phyloP scores from a whole-genome alignment of 1,140 invertebrate species.

The Drosophila elegans region DNA sequence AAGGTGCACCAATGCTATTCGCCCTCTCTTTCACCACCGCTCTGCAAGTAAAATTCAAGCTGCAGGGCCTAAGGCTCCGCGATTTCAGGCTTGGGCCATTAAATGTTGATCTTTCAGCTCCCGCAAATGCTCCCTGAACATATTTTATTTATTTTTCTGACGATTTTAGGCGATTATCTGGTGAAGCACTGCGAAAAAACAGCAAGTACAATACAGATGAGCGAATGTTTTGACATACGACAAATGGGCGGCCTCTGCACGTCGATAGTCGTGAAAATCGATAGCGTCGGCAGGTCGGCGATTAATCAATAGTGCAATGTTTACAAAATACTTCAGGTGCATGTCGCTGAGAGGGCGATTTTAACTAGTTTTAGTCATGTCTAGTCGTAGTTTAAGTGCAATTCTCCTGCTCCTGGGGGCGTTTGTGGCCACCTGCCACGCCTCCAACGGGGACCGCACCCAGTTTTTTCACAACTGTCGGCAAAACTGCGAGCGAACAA shows the following conservation, averaged over 20 bases:
- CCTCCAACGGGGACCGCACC: slow-evolving; percentile 75
- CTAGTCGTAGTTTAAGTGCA: slow-evolving; percentile 46
- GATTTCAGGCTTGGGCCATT: neutral
- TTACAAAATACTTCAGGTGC: slow-evolving; percentile 49
- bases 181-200: slow-evolving; percentile 4
- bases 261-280: slow-evolving; percentile 16
- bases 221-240: slow-evolving; percentile 53
- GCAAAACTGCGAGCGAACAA: slow-evolving; percentile 76
- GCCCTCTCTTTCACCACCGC: neutral
- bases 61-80: neutral
- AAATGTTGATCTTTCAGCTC: neutral
- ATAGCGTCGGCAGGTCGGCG: slow-evolving; percentile 10
- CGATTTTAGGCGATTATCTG: neutral
- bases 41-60: slow-evolving; percentile 6
- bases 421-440: slow-evolving; percentile 6
- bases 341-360: neutral
- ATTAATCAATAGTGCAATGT: slow-evolving; percentile 70
- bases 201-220: slow-evolving; percentile 25
- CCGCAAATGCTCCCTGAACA: neutral
- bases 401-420: slow-evolving; percentile 37
- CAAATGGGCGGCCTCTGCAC: slow-evolving; percentile 31
- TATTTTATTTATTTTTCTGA: slow-evolving; percentile 1
- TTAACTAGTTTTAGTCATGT: slow-evolving; percentile 34
- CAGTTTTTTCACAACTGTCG: slow-evolving; percentile 81
- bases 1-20: slow-evolving; percentile 16